A percentile compares a stretch with the other conserved stretches of the same genome.
phyloP scores from a whole-genome alignment of 2,888 invertebrate genomes.

The Hymenopus coronatus region DNA sequence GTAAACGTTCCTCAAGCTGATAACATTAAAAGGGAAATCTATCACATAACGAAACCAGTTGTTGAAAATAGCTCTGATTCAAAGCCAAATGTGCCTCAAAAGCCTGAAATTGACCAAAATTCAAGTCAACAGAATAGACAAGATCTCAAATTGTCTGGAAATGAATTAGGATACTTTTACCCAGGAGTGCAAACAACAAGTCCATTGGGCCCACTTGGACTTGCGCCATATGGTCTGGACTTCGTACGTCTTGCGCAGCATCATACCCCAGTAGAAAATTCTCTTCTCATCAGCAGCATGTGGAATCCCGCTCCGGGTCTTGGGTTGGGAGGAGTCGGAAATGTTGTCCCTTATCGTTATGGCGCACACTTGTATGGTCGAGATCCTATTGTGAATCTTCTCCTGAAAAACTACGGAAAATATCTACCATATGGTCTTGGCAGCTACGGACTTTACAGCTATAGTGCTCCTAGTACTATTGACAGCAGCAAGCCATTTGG shows the following conservation, averaged over 20 bases:
- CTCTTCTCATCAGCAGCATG: not conserved
- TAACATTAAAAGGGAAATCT: not conserved
- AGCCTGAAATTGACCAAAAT: not conserved
- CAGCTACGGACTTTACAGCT: conserved; percentile 54
- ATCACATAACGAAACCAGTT: not conserved
- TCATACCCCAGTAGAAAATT: not conserved
- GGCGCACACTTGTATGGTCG: not conserved
- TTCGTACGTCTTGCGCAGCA: not conserved
- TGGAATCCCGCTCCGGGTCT: not conserved
- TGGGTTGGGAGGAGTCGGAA: not conserved
- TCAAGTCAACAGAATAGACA: not conserved
- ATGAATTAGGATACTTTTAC: not conserved
- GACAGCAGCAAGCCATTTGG: conserved; percentile 66
- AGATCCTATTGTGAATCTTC: not conserved
- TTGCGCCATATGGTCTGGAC: not conserved
- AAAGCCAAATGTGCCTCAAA: not conserved
- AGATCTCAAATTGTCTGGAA: not conserved
- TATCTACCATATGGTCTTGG: conserved; percentile 50
- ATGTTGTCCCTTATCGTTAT: not conserved
- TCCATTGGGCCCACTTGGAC: not conserved
- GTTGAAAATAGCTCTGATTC: not conserved
- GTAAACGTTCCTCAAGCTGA: not conserved
- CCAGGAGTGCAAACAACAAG: not conserved
- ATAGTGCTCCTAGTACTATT: conserved; percentile 62
- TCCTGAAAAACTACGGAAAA: conserved; percentile 42